Evolutionary conservation across 2,113 vertebrate species (phyloP).

Genomic region (Callopanchax toddi): DNA sequence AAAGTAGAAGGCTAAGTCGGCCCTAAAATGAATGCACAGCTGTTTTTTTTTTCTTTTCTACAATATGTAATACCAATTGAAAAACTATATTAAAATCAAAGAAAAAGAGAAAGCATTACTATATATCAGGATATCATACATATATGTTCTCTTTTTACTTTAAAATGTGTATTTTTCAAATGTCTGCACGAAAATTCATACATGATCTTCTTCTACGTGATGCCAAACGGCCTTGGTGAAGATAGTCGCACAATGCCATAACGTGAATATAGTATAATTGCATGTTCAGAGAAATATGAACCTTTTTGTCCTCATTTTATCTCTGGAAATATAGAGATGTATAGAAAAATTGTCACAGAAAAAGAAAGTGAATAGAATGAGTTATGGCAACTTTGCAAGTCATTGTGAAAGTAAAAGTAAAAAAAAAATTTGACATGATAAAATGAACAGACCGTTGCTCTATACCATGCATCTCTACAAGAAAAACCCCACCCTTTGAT

Average conservation of each 20-base stretch:
- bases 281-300: neutral
- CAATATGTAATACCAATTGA: neutral
- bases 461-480: too few relatives aligned
- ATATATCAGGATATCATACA: neutral
- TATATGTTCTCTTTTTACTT: neutral
- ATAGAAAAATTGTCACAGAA: constrained; percentile 20
- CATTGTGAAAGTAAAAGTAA: constrained; percentile 25
- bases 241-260: neutral
- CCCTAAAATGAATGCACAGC: constrained; percentile 5
- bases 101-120: neutral
- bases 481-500: constrained; percentile 78
- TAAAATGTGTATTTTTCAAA: neutral
- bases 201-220: neutral
- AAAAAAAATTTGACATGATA: constrained; percentile 53
- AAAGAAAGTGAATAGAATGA: constrained; percentile 12
- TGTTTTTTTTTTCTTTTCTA: neutral
- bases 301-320: neutral
- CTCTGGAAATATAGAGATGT: constrained; percentile 24
- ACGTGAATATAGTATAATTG: neutral
- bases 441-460: constrained; percentile 50
- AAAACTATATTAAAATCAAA: neutral
- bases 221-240: constrained; percentile 5
- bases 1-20: neutral
- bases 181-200: constrained; percentile 13
- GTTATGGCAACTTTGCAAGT: constrained; percentile 21